A percentile compares a stretch with the other conserved stretches of the same genome.
Conservation (phyloP, 2,113 vertebrate species). For the Balaeniceps rex region DNA sequence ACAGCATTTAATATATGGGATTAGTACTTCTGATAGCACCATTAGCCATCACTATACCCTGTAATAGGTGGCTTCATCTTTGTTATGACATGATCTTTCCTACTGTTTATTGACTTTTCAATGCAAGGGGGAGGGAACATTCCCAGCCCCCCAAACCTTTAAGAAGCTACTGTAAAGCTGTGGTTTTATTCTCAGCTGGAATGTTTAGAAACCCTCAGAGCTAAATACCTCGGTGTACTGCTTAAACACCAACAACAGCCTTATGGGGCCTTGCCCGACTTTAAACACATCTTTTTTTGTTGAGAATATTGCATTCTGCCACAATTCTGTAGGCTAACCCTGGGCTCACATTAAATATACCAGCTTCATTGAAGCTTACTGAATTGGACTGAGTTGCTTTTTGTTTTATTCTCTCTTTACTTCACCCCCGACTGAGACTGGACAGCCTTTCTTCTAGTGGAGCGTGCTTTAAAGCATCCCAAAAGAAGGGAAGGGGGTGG, state of each 20-base stretch:
- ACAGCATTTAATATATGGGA: constrained; percentile 74
- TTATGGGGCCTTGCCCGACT: constrained; percentile 84
- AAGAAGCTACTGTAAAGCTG: constrained; percentile 84
- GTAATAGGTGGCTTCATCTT: constrained; percentile 81
- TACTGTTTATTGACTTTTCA: constrained; percentile 85
- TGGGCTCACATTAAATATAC: constrained; percentile 83
- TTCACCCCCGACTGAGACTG: constrained; percentile 82
- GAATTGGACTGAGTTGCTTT: constrained; percentile 85
- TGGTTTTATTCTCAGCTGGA: constrained; percentile 85
- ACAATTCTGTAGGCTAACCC: constrained; percentile 83
- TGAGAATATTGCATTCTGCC: constrained; percentile 83
- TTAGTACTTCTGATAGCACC: constrained; percentile 74
- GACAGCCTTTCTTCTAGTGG: constrained; percentile 80
- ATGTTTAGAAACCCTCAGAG: constrained; percentile 86
- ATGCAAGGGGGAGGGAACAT: constrained; percentile 80
- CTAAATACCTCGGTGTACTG: constrained; percentile 85
- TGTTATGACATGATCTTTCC: constrained; percentile 84
- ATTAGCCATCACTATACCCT: constrained; percentile 75
- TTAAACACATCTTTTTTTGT: constrained; percentile 90
- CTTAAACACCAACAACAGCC: constrained; percentile 91
- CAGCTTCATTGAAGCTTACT: constrained; percentile 83
- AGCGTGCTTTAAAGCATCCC: constrained; percentile 81
- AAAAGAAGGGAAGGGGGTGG: constrained; percentile 63
- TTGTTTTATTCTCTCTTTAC: constrained; percentile 84
- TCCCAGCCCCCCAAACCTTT: constrained; percentile 82